A percentile compares a stretch with the other conserved stretches of the same genome.
Evolutionary conservation across 30 jellyfish, hydroid and myxozoan species (phyloP).

Genomic region (Haliclystus octoradiatus): DNA sequence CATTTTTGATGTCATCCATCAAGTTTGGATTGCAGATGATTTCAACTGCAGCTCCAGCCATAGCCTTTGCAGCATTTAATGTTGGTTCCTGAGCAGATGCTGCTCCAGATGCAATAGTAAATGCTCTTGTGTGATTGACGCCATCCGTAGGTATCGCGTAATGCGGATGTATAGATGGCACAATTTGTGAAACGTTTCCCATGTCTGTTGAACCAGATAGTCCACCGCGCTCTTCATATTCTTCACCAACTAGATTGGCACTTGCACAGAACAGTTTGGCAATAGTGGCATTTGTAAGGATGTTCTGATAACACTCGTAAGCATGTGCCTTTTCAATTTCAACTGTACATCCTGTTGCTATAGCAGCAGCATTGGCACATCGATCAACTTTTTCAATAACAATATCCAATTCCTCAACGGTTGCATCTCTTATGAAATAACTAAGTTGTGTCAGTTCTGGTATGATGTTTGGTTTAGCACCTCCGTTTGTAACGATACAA

Average conservation of each 20-base stretch:
- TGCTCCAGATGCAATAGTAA: conserved; percentile 68
- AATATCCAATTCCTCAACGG: conserved; percentile 17
- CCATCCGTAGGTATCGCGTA: conserved; percentile 60
- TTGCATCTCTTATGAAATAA: conserved; percentile 35
- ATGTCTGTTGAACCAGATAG: conserved; percentile 80
- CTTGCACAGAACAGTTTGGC: no score
- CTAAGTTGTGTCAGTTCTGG: conserved; percentile 59
- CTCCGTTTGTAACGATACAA: conserved; percentile 76
- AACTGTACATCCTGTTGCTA: conserved; percentile 47
- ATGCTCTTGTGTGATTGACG: conserved; percentile 60
- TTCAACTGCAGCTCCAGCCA: conserved; percentile 61
- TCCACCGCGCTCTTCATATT: no score
- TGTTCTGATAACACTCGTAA: no score
- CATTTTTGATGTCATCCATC: conserved; percentile 15
- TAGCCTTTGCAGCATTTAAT: conserved; percentile 26
- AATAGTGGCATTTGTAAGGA: not conserved
- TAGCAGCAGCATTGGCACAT: conserved; percentile 86
- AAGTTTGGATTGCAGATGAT: conserved; percentile 25
- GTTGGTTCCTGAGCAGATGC: conserved; percentile 58
- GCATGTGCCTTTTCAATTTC: not conserved
- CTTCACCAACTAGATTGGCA: no score
- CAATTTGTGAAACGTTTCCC: conserved; percentile 90
- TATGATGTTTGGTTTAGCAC: conserved; percentile 72
- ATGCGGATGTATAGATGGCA: conserved; percentile 88
- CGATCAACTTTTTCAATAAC: conserved; percentile 12